phyloP scores from a whole-genome alignment of 1,140 invertebrate species.

The Maniola jurtina region DNA sequence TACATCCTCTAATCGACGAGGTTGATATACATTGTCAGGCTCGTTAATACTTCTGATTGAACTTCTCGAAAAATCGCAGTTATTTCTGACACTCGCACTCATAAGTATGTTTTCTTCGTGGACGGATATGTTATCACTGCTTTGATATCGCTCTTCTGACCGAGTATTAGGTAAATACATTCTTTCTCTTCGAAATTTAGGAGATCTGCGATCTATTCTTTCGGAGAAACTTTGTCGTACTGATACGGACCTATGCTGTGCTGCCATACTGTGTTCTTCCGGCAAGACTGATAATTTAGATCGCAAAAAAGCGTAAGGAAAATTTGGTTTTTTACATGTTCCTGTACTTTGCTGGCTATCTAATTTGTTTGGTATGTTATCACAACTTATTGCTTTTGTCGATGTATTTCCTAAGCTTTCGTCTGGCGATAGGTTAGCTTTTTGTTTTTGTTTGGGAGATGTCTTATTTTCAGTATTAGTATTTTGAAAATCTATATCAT shows the following conservation, averaged over 20 bases:
- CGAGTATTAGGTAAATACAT: constrained; percentile 58
- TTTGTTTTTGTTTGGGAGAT: constrained; percentile 62
- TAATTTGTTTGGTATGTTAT: constrained; percentile 80
- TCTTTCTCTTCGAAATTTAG: constrained; percentile 70
- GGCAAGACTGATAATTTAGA: constrained; percentile 87
- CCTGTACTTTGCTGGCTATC: constrained; percentile 65
- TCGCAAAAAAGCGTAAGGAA: constrained; percentile 88
- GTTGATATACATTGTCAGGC: constrained; percentile 52
- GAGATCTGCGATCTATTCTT: constrained; percentile 71
- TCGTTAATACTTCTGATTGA: constrained; percentile 71
- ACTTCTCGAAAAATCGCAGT: constrained; percentile 64
- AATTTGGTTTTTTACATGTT: constrained; percentile 81
- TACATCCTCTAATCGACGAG: constrained; percentile 50
- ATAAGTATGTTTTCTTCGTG: constrained; percentile 65
- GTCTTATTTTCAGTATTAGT: constrained; percentile 65
- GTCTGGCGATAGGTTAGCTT: constrained; percentile 47
- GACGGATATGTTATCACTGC: constrained; percentile 72
- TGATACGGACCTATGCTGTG: constrained; percentile 71
- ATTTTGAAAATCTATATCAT: constrained; percentile 84
- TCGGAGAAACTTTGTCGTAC: constrained; percentile 76
- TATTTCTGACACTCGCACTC: constrained; percentile 56
- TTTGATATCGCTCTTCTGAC: constrained; percentile 75
- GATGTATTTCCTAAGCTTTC: constrained; percentile 73
- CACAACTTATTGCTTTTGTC: constrained; percentile 82
- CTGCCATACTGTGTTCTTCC: constrained; percentile 82